Evolutionary conservation across 2,113 vertebrate species (phyloP).

Genomic region (Ammodytes dubius): DNA sequence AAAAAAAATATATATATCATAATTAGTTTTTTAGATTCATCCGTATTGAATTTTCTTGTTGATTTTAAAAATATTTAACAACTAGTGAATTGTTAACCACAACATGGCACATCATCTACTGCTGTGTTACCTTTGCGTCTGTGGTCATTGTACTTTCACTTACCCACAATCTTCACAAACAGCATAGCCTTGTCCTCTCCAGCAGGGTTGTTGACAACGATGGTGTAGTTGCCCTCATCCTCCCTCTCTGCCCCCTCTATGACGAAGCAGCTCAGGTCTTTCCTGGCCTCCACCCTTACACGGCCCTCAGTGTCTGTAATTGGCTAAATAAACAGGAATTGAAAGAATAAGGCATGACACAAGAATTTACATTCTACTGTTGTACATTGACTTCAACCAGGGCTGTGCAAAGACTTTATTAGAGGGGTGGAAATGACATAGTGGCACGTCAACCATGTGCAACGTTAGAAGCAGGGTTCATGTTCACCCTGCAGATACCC

Average conservation of each 20-base stretch:
- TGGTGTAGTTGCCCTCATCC: conserved; percentile 89
- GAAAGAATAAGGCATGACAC: background rate
- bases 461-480: background rate
- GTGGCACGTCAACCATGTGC: background rate
- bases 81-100: background rate
- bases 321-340: conserved; percentile 70
- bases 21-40: conserved; percentile 6
- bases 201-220: conserved; percentile 88
- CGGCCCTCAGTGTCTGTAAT: conserved; percentile 82
- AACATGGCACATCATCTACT: background rate
- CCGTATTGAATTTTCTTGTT: too few species aligned
- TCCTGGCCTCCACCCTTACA: conserved; percentile 82
- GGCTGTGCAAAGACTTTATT: background rate
- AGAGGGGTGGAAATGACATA: background rate
- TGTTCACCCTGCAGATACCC: background rate
- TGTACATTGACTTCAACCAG: background rate
- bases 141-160: conserved; percentile 27
- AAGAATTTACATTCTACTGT: background rate
- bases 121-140: background rate
- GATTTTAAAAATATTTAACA: background rate
- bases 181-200: conserved; percentile 90
- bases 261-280: conserved; percentile 88
- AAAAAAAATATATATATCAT: background rate
- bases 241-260: conserved; percentile 90
- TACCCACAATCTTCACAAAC: conserved; percentile 90